A percentile compares a stretch with the other conserved stretches of the same genome.
Evolutionary conservation across 2,113 vertebrate genomes (phyloP).

Genomic region (Amphiprion ocellaris): DNA sequence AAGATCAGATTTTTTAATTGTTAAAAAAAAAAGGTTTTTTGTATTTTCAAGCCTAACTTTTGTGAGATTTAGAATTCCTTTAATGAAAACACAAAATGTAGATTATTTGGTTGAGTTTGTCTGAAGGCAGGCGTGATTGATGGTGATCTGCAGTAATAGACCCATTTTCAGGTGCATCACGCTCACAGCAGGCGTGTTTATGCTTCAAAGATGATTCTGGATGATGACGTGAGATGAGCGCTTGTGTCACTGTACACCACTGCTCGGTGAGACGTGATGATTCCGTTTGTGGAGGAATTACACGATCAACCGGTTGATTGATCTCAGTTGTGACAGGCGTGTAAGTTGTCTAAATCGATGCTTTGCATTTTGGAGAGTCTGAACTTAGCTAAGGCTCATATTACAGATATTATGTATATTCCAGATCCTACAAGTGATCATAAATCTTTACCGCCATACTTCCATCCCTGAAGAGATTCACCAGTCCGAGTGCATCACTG

Average conservation of each 20-base stretch:
- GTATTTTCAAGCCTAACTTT: background rate
- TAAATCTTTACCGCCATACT: slow-evolving; percentile 1
- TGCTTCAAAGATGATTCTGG: background rate
- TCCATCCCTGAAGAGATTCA: background rate
- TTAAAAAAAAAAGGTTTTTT: too few species aligned
- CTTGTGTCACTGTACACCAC: slow-evolving; percentile 22
- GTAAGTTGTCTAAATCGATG: slow-evolving; percentile 26
- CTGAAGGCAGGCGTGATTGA: background rate
- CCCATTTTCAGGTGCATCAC: background rate
- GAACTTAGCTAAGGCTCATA: background rate
- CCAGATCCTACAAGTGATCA: background rate
- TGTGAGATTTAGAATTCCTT: background rate
- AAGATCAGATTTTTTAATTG: too few species aligned
- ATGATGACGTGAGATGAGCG: background rate
- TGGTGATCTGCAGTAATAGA: background rate
- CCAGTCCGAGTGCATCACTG: background rate
- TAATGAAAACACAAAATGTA: background rate
- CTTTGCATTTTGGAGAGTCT: background rate
- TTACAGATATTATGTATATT: too few species aligned
- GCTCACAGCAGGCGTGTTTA: background rate
- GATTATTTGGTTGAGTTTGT: background rate
- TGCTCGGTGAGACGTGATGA: slow-evolving; percentile 48
- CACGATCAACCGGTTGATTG: slow-evolving; percentile 42
- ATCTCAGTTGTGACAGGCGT: slow-evolving; percentile 48
- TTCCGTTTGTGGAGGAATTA: slow-evolving; percentile 49